Evolutionary conservation across 2,113 vertebrate genomes (phyloP), one percentile per base, ranked within the genome.

Genomic region (Okapia johnstoni): DNA sequence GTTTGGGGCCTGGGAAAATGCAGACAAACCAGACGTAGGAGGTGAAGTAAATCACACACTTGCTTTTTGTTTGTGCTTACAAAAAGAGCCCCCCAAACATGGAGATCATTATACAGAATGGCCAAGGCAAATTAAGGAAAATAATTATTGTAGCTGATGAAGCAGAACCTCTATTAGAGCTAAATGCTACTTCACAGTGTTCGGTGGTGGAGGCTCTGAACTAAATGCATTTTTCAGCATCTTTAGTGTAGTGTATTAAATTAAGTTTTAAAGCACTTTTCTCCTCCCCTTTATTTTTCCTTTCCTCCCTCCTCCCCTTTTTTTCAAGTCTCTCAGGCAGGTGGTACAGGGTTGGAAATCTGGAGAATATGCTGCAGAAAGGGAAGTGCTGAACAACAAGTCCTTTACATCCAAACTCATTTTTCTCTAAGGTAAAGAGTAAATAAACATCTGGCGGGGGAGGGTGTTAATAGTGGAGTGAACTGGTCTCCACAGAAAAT

Each of bases 121-220:
- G 98, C 97, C 97, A 98, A 98, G 66, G 92, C 97, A 98, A 99
- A 98, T 98, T 98, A 98, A 98, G 94, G 97, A 98, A 99, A 98
- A 99, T 98, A 99, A 99, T 98, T 98, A 98, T 98, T 98, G 98
- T 96, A 98, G 94, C 94, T 98, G 98, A 98, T 98, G 98, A 97
- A 98, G 98, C 98, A 99, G 98, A 99, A 99, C 99, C 94, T 85
- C 97, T 97, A 98, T 99, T 99, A 99, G 97, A 97, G 95, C 88
- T 98, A 98, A 98, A 98, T 98, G 92, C 33, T 98, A 90, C 98
- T 98, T 98, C 97, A 98, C 95, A 97, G 95, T 84, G 61, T 94
- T 97, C 79, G 30, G 94, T 98, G 94, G 84, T 98, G 92, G 85
- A 98, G 73, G 96, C 97, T 98, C 97, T 95, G 79, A 98, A 94